Conservation (phyloP, 2,797 vertebrate species). For the Pseudocheirus occidentalis region DNA sequence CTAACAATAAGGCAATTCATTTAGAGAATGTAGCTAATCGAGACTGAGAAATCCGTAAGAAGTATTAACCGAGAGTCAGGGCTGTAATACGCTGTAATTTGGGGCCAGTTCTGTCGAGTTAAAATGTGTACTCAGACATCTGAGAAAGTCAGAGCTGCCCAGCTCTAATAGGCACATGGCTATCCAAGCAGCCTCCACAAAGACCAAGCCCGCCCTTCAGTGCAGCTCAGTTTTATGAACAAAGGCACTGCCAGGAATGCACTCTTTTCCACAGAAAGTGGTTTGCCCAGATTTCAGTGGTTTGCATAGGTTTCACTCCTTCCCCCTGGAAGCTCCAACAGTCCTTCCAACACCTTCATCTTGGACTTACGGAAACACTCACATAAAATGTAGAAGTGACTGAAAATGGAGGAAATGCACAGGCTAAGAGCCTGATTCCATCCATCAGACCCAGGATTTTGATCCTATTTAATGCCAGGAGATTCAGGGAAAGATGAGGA, state of each 20-base stretch:
- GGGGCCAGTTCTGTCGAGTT: not conserved
- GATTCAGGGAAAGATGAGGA: not conserved
- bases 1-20: not conserved
- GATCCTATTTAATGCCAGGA: not conserved
- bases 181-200: not conserved
- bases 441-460: not conserved
- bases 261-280: not conserved
- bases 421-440: not conserved
- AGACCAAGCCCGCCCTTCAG: not conserved
- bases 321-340: not conserved
- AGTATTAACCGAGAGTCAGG: not conserved
- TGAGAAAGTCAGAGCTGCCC: not conserved
- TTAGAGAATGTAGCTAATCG: not conserved
- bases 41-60: not conserved
- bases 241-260: not conserved
- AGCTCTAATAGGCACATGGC: not conserved
- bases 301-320: not conserved
- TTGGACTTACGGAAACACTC: not conserved
- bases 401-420: not conserved
- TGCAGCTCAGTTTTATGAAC: not conserved
- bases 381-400: not conserved
- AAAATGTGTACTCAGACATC: not conserved
- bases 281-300: not conserved
- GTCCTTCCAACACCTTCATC: not conserved
- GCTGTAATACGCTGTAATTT: not conserved